phyloP scores from a whole-genome alignment of 2,888 invertebrate species.

The Subacronicta megacephala region DNA sequence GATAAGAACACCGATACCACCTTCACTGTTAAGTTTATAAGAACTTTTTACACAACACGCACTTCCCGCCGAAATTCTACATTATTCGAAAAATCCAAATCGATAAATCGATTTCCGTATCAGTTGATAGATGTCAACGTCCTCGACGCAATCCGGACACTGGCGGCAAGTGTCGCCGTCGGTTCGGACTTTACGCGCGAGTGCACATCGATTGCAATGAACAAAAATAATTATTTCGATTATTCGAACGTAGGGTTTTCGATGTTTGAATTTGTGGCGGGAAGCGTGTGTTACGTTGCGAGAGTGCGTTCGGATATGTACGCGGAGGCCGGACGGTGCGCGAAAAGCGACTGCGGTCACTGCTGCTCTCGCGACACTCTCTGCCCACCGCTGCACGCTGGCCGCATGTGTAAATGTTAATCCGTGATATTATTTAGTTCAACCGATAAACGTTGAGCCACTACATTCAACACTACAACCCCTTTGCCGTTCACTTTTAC shows the following conservation, averaged over 20 bases:
- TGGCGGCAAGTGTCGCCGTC: slow-evolving; percentile 75
- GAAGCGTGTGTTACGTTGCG: slow-evolving; percentile 83
- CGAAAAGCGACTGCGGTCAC: slow-evolving; percentile 84
- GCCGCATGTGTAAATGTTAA: slow-evolving; percentile 82
- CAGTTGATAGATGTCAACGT: slow-evolving; percentile 80
- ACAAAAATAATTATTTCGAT: slow-evolving; percentile 69
- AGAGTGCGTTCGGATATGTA: slow-evolving; percentile 77
- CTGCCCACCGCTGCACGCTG: slow-evolving; percentile 72
- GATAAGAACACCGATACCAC: slow-evolving; percentile 80
- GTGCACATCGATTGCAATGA: slow-evolving; percentile 79
- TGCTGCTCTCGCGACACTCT: slow-evolving; percentile 71
- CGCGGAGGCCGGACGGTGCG: slow-evolving; percentile 84
- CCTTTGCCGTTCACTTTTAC: slow-evolving; percentile 41
- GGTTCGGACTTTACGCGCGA: slow-evolving; percentile 80
- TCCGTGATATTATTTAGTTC: slow-evolving; percentile 74
- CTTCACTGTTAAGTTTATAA: slow-evolving; percentile 73
- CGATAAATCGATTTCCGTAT: slow-evolving; percentile 70
- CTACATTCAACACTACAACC: slow-evolving; percentile 48
- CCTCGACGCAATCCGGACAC: slow-evolving; percentile 82
- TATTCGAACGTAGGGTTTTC: slow-evolving; percentile 68
- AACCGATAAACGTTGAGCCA: slow-evolving; percentile 67
- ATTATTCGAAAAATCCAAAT: slow-evolving; percentile 75
- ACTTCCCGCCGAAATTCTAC: slow-evolving; percentile 78
- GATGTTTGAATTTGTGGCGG: slow-evolving; percentile 84
- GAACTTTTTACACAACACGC: slow-evolving; percentile 73